These are phyloP conservation scores for Amaurobius ferox DNA, from an alignment of 2,888 invertebrate species.

Conservation along the genomic window DNA sequence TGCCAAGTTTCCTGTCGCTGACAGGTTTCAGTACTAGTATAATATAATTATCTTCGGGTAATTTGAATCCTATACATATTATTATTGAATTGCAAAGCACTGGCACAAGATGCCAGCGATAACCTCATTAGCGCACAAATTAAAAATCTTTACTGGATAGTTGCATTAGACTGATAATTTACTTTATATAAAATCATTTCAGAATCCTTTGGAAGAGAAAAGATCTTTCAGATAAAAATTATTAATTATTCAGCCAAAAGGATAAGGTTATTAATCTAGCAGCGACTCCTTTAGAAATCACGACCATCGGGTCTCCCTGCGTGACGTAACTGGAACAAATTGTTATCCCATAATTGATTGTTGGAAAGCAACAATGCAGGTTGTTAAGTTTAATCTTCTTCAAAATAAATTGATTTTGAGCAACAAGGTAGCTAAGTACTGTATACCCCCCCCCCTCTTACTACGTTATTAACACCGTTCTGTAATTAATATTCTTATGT, in stretches of 20 bases:
- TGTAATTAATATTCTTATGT: constrained; percentile 61
- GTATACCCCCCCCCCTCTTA: constrained; percentile 21
- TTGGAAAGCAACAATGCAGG: constrained; percentile 55
- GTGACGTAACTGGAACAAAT: constrained; percentile 62
- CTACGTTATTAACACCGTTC: constrained; percentile 46
- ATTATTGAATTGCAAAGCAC: no score
- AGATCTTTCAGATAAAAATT: not conserved
- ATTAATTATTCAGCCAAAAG: not conserved
- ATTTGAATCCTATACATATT: no score
- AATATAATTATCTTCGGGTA: no score
- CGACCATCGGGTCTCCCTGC: constrained; percentile 34
- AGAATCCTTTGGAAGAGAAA: no score
- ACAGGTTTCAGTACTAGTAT: no score
- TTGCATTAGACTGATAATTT: no score
- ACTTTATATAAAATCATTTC: no score
- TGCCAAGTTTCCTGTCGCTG: no score
- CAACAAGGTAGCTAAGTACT: constrained; percentile 68
- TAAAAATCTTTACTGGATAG: no score
- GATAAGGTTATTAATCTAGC: not conserved
- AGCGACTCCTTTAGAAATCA: constrained; percentile 28
- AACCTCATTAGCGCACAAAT: no score
- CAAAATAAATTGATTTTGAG: constrained; percentile 62
- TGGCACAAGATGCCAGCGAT: no score
- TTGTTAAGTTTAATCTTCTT: constrained; percentile 60
- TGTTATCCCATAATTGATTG: constrained; percentile 70